These are phyloP conservation scores for Phodopus roborovskii DNA, from an alignment of 2,113 vertebrate species.

Conservation along the genomic window DNA sequence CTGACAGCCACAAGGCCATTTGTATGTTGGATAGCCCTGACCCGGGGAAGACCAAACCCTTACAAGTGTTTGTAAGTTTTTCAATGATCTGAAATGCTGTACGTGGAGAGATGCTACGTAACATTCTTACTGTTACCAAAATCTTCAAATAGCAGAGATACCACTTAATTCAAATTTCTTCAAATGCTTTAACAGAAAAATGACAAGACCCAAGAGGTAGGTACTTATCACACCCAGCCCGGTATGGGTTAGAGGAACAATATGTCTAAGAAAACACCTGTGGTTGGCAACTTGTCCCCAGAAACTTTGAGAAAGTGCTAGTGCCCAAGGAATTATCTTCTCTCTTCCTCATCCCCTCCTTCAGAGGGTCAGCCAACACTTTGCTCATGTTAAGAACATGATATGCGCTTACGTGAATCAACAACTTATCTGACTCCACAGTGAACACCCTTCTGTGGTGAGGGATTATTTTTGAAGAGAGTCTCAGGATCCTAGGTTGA, in stretches of 20 bases:
- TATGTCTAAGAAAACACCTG: neutral
- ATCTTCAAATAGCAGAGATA: neutral
- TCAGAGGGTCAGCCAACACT: neutral
- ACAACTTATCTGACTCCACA: neutral
- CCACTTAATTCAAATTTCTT: conserved; percentile 24
- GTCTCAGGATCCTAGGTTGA: neutral
- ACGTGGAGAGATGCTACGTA: neutral
- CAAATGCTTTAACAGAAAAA: neutral
- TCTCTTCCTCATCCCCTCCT: conserved; percentile 6
- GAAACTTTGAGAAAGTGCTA: conserved; percentile 1
- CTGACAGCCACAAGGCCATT: neutral
- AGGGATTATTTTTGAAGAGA: neutral
- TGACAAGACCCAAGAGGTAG: neutral
- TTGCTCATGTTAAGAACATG: neutral
- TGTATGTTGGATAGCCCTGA: neutral
- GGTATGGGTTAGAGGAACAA: neutral
- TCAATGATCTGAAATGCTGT: neutral
- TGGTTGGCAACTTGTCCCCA: neutral
- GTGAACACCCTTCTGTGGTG: neutral
- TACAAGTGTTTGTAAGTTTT: neutral
- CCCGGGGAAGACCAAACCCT: neutral
- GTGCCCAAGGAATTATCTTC: neutral
- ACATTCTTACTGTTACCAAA: conserved; percentile 23
- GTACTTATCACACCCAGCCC: neutral
- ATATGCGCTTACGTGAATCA: neutral